A percentile compares a stretch with the other conserved stretches of the same genome.
phyloP scores from a whole-genome alignment of 2,888 invertebrate species.

The Torymus texanus region DNA sequence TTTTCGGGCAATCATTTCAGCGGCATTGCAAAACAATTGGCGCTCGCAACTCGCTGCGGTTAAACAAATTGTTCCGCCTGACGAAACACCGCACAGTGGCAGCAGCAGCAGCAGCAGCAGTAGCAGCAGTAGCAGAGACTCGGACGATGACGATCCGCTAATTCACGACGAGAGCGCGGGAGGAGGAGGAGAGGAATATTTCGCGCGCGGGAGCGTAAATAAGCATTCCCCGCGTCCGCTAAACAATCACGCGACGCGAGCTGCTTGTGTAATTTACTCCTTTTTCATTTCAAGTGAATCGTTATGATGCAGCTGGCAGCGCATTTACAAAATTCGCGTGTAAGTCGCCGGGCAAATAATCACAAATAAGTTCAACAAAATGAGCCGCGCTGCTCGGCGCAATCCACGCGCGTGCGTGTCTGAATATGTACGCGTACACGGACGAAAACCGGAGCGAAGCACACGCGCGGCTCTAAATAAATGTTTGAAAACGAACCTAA shows the following conservation, averaged over 20 bases:
- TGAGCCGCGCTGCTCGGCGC: not conserved
- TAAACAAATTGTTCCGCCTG: constrained; percentile 65
- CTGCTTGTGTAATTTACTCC: constrained; percentile 44
- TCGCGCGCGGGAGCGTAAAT: constrained; percentile 43
- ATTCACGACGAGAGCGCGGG: constrained; percentile 7
- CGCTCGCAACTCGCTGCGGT: constrained; percentile 59
- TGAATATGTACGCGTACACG: too few species aligned
- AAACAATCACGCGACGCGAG: constrained; percentile 43
- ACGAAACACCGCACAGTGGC: constrained; percentile 58
- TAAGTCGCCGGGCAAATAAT: constrained; percentile 23
- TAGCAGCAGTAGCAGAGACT: constrained; percentile 8
- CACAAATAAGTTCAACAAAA: constrained; percentile 23
- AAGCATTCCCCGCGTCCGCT: constrained; percentile 38
- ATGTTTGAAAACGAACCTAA: constrained; percentile 31
- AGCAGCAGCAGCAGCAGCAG: not conserved
- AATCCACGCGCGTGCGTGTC: too few species aligned
- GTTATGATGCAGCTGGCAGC: not conserved
- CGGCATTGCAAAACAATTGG: constrained; percentile 73
- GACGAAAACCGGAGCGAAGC: too few species aligned
- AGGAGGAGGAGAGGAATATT: constrained; percentile 25
- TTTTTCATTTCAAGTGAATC: constrained; percentile 43
- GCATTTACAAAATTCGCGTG: not conserved
- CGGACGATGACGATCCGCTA: constrained; percentile 42
- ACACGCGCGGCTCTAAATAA: constrained; percentile 16
- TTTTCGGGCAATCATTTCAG: constrained; percentile 73